Conservation (phyloP, 2,113 vertebrate genomes). For the Xerus inauris region DNA sequence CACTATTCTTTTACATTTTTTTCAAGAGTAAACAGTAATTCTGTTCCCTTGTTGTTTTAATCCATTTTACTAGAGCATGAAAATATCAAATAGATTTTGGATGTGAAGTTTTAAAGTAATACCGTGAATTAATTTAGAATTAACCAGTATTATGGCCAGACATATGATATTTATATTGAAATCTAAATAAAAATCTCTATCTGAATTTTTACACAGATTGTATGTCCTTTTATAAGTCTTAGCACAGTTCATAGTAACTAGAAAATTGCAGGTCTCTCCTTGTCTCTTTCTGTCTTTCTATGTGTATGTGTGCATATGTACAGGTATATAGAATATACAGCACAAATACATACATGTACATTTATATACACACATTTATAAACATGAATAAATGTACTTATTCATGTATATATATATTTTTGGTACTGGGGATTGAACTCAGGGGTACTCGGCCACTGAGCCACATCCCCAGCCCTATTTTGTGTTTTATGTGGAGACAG, state of each 20-base stretch:
- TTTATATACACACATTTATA: not conserved
- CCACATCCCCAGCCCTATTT: no score
- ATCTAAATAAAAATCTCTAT: not conserved
- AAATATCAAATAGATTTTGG: not conserved
- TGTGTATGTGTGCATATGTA: not conserved
- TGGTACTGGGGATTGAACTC: no score
- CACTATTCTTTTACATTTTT: not conserved
- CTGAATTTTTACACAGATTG: no score
- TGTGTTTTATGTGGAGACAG: no score
- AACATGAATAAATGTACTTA: not conserved
- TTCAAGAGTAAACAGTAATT: not conserved
- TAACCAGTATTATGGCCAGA: not conserved
- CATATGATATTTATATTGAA: not conserved
- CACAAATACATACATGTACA: not conserved
- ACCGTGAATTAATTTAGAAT: not conserved
- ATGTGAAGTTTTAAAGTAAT: not conserved
- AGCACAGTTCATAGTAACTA: not conserved
- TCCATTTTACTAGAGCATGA: not conserved
- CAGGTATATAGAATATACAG: not conserved
- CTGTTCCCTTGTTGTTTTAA: not conserved
- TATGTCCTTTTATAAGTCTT: not conserved
- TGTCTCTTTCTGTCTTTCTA: accelerated
- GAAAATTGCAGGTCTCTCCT: not conserved
- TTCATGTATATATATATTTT: no score
- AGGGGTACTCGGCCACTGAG: no score